A percentile compares a stretch with the other conserved stretches of the same genome.
Conservation (phyloP, 64 coral and sea anemone genomes). For the Porites lutea region DNA sequence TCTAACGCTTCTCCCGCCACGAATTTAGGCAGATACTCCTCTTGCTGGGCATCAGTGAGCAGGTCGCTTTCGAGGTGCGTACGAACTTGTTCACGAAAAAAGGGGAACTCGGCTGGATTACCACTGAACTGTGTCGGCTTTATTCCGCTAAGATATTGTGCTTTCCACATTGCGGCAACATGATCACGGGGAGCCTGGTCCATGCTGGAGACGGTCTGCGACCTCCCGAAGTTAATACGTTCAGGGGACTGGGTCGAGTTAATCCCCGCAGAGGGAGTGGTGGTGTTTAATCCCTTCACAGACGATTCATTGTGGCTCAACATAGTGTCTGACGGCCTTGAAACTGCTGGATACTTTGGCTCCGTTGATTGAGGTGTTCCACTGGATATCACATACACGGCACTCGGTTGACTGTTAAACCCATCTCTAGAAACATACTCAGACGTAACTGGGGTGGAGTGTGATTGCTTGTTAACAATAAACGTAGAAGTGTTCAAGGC, state of each 20-base stretch:
- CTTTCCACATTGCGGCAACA: slow-evolving; percentile 20
- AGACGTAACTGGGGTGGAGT: not conserved
- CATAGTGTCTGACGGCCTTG: too few relatives aligned
- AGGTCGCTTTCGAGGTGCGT: slow-evolving; percentile 31
- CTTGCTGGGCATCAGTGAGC: slow-evolving; percentile 42
- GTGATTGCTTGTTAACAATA: not conserved
- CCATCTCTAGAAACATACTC: too few relatives aligned
- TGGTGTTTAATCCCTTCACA: not conserved
- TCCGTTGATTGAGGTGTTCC: not conserved
- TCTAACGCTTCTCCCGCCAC: slow-evolving; percentile 23
- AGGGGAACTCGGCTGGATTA: too few relatives aligned
- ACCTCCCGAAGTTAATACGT: too few relatives aligned
- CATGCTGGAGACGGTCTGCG: too few relatives aligned
- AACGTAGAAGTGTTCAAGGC: not conserved
- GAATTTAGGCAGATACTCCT: slow-evolving; percentile 54
- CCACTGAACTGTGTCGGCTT: too few relatives aligned
- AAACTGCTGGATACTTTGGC: not conserved
- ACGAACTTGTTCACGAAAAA: slow-evolving; percentile 16
- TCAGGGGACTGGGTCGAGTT: not conserved
- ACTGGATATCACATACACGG: too few relatives aligned
- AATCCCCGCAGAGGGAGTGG: not conserved
- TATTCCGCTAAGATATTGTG: not conserved
- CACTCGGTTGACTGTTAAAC: too few relatives aligned
- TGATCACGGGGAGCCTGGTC: too few relatives aligned
- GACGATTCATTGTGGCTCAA: not conserved